phyloP scores from a whole-genome alignment of 2,113 vertebrate genomes.

The Caranx melampygus region DNA sequence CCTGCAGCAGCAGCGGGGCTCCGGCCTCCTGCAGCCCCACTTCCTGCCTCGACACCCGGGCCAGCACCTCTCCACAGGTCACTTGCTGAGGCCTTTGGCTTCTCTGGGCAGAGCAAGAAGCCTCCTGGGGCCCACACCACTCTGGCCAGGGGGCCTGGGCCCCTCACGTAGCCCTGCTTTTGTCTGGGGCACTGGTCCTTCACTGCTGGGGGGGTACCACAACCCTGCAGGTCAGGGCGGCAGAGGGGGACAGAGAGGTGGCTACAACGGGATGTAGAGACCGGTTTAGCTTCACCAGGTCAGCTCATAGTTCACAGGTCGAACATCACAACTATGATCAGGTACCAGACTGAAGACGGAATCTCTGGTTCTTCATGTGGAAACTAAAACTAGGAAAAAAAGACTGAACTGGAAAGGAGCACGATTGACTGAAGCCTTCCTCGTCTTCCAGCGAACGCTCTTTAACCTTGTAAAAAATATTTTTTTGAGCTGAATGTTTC shows the following conservation, averaged over 20 bases:
- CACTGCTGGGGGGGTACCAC: constrained; percentile 46
- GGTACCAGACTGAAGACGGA: no score
- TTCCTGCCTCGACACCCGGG: constrained; percentile 3
- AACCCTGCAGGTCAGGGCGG: constrained; percentile 32
- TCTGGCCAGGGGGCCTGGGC: constrained; percentile 19
- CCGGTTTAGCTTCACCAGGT: neutral
- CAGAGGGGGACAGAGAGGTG: constrained; percentile 62
- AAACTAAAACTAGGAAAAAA: neutral
- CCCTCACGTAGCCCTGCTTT: neutral
- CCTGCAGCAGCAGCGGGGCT: constrained; percentile 6
- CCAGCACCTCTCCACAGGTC: constrained; percentile 32
- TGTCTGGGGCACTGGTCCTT: constrained; percentile 54
- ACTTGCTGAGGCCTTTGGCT: constrained; percentile 16
- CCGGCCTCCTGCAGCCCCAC: constrained; percentile 14
- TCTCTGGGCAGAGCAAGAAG: neutral
- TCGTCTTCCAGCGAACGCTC: constrained; percentile 37
- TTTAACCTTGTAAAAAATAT: constrained; percentile 13
- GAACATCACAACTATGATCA: no score
- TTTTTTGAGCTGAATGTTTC: constrained; percentile 40
- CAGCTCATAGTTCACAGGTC: no score
- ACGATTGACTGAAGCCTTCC: constrained; percentile 9
- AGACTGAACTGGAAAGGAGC: neutral
- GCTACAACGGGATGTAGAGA: constrained; percentile 73
- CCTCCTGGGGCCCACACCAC: constrained; percentile 39
- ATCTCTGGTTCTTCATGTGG: no score